Percentiles rank a stretch among this genome's conserved stretches.
Conservation (phyloP, 2,113 vertebrate genomes). For the Indri indri region DNA sequence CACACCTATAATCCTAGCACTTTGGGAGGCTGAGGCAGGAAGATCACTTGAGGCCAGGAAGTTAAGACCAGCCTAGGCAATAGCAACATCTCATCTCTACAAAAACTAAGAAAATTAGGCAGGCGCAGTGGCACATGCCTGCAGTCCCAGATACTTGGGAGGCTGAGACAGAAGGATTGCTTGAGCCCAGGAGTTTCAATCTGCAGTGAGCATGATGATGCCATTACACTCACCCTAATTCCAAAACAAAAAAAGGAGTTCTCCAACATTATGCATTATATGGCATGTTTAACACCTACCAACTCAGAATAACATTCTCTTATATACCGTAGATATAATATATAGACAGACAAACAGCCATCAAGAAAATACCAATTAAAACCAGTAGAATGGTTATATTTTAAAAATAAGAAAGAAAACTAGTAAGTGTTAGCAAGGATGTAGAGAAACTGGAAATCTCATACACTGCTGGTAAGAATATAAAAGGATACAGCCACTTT, state of each 20-base stretch:
- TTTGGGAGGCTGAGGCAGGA: too few species aligned
- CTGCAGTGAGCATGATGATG: too few species aligned
- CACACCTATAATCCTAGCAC: too few species aligned
- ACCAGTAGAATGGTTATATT: neutral
- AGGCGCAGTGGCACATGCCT: too few species aligned
- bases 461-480: neutral
- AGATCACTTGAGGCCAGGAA: too few species aligned
- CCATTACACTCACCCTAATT: too few species aligned
- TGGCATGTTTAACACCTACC: neutral
- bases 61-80: too few species aligned
- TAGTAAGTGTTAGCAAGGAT: neutral
- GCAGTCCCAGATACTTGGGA: too few species aligned
- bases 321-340: neutral
- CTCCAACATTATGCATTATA: neutral
- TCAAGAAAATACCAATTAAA: conserved; percentile 16
- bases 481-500: neutral
- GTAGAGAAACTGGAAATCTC: neutral
- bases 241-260: neutral
- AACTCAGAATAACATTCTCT: neutral
- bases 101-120: too few species aligned
- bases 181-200: too few species aligned
- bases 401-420: neutral
- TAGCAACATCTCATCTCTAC: too few species aligned
- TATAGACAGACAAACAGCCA: neutral
- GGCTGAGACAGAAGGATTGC: too few species aligned